Evolutionary conservation across 2,888 invertebrate genomes (phyloP), one percentile per base, ranked within the genome.

Genomic region (Hyposoter dolosus): DNA sequence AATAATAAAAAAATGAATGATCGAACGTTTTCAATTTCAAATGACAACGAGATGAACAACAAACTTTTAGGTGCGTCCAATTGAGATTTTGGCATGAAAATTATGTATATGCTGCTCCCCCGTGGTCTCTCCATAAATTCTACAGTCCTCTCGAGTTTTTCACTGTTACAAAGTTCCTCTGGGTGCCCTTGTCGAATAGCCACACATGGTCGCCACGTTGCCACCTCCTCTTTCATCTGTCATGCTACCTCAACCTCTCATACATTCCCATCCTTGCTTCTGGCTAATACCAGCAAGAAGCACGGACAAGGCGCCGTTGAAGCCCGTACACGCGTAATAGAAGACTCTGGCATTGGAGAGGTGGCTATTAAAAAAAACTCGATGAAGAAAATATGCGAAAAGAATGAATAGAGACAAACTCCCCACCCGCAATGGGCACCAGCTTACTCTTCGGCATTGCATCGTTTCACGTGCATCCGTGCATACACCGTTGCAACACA

Each of bases 121-220:
- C n/a, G 23, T 56, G 28, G 56, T 68, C n/a, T 40, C 56, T 32
- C 28, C 78, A 45, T 56, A 43, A 35, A 78, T 69, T n/a, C 78
- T 32, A 43, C 56, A 45, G 71, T 35, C 35, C 60, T 63, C 71
- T 79, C 47, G 47, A 19, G 45, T 79, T 71, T 79, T 79, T 71
- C 69, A 60, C 60, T 19, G 19, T 79, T 43, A 47, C n/a, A 32
- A 60, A 69, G 45, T n/a, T 66, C 35, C 76, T 65, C 68, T 12
- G n/a, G 43, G 12, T 50, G 78, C 69, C 79, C 75, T 69, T 79
- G 82, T 60, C 78, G n/a, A 23, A 53, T 66, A 53, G 89, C 78
- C 92, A 91, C 93, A 92, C 90, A 91, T 92, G 92, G 92, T 90
- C 91, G 91, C 93, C 93, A 93, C 93, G 92, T 93, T 93, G 92